Evolutionary conservation across 2,888 invertebrate genomes (phyloP).

Genomic region (Saturnia pavonia): DNA sequence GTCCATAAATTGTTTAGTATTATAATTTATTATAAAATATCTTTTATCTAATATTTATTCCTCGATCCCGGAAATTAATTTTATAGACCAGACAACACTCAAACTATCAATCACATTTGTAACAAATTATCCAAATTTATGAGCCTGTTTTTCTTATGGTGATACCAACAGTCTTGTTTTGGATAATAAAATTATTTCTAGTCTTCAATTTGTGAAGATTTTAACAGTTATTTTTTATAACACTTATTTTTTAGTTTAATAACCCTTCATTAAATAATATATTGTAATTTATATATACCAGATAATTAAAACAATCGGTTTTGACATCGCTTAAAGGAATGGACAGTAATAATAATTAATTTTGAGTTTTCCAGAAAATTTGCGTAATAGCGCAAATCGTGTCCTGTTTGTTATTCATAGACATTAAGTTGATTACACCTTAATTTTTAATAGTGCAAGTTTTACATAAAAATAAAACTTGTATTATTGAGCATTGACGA

Average conservation of each 20-base stretch:
- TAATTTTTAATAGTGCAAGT: too few species aligned
- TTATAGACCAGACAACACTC: background rate
- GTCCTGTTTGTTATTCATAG: too few species aligned
- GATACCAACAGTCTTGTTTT: background rate
- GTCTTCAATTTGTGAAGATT: background rate
- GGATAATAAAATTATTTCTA: background rate
- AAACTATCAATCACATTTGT: background rate
- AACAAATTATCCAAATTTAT: background rate
- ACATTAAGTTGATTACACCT: too few species aligned
- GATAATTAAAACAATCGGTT: too few species aligned
- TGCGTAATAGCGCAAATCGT: too few species aligned
- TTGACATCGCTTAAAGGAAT: too few species aligned
- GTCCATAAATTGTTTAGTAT: background rate
- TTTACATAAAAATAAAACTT: too few species aligned
- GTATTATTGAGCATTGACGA: too few species aligned
- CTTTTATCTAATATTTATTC: background rate
- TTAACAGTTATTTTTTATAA: background rate
- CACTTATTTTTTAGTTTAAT: too few species aligned
- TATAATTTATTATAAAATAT: background rate
- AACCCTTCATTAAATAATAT: background rate
- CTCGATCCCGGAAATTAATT: background rate
- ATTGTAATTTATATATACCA: too few species aligned
- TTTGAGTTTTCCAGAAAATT: too few species aligned
- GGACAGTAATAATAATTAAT: too few species aligned
- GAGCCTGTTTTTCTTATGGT: background rate